Percentiles rank a stretch among this genome's conserved stretches.
Evolutionary conservation across 2,888 invertebrate species (phyloP).

Genomic region (Lithophane ornitopus): DNA sequence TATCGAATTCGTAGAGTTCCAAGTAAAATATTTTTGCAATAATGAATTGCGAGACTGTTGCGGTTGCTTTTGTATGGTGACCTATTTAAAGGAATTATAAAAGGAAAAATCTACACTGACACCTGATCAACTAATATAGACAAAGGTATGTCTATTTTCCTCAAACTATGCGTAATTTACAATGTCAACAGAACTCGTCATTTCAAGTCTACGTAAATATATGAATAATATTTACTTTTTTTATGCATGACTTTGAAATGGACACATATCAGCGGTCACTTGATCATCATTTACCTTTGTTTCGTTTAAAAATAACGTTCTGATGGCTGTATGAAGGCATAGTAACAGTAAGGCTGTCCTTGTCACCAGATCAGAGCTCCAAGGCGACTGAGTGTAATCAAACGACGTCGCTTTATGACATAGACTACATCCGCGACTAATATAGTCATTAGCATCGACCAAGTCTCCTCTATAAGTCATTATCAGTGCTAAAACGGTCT

Average conservation of each 20-base stretch:
- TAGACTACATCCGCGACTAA: constrained; percentile 57
- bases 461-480: constrained; percentile 60
- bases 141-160: constrained; percentile 21
- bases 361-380: constrained; percentile 50
- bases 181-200: constrained; percentile 4
- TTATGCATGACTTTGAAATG: constrained; percentile 6
- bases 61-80: constrained; percentile 43
- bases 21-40: constrained; percentile 18
- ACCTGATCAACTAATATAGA: background rate
- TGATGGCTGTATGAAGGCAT: constrained; percentile 35
- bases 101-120: constrained; percentile 46
- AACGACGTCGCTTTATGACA: constrained; percentile 46
- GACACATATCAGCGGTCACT: background rate
- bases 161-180: constrained; percentile 23
- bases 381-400: constrained; percentile 58
- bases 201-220: constrained; percentile 12
- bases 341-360: constrained; percentile 45
- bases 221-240: constrained; percentile 35
- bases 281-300: background rate
- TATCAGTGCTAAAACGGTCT: constrained; percentile 63
- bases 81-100: constrained; percentile 56
- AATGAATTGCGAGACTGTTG: constrained; percentile 38
- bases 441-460: constrained; percentile 65
- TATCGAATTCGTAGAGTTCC: constrained; percentile 18
- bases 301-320: constrained; percentile 9